Base-by-base conservation (phyloP, 2,888 invertebrate species). In the Brachypalpus laphriformis region DNA sequence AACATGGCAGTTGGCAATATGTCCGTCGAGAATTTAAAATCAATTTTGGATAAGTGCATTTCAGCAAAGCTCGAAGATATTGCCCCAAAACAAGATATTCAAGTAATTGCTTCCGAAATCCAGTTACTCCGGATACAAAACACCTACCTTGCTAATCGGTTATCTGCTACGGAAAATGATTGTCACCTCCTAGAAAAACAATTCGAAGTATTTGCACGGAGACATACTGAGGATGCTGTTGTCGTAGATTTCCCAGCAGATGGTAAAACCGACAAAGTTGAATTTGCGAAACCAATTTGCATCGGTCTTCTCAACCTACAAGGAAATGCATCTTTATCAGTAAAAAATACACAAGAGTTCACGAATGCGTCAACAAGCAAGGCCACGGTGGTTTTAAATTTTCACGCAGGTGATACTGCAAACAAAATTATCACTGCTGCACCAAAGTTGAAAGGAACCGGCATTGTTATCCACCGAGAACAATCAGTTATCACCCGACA, bases 241-340 rank as follows among this genome's bases (percentile, higher is more conserved):
- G 65, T 65, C 8, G 2, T 49, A 2, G 34, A 20, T 49, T 65
- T 65, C 14, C 49, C 65, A 11, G 49, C 65, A 11, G 49, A 34
- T 8, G 65, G 34, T 1, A 65, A 49, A 31, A 31, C 65, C 34
- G 14, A 65, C 22, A 49, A 49, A 9, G 37, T 49, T 37, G 34
- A 49, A 3, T 65, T 65, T 49, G 47, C 65, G 2, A 65, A 65
- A 65, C 49, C 47, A 34, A 63, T 47, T 7, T 49, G 47, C 14
- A 37, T 6, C 1, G 65, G 65, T 20, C 65, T 65, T 49, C 18
- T 65, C 28, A 28, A 34, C 6, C 65, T 65, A n/a, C 49, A 49
- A 49, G 49, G 34, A 37, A 34, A 49, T 14, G 37, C 49, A 20
- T 20, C 18, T 9, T 7, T 20, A 7, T 3, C 11, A 5, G 7